A percentile compares a stretch with the other conserved stretches of the same genome.
phyloP scores from a whole-genome alignment of 2,888 invertebrate genomes.

The Chouioia cunea region DNA sequence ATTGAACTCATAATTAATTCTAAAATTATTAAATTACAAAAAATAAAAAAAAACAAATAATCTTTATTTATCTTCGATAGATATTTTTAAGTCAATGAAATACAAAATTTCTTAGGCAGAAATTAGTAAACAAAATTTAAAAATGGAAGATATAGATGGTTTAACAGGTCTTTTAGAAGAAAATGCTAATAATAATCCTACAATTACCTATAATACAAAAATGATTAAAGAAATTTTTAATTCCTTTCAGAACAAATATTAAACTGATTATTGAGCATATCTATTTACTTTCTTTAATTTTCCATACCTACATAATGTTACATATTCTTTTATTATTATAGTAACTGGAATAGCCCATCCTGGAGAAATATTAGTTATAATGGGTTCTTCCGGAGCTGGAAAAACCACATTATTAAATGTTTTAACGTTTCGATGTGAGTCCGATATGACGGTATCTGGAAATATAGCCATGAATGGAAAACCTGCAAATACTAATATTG shows the following conservation, averaged over 20 bases:
- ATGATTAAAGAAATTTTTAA: not conserved
- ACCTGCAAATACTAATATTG: slow-evolving; percentile 78
- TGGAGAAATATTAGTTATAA: slow-evolving; percentile 87
- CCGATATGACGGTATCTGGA: slow-evolving; percentile 76
- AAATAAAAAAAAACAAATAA: no score
- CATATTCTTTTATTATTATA: slow-evolving; percentile 66
- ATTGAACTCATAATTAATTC: no score
- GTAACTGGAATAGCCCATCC: slow-evolving; percentile 88
- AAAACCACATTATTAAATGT: slow-evolving; percentile 95
- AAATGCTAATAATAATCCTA: slow-evolving; percentile 9
- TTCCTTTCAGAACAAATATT: no score
- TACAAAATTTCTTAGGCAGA: no score
- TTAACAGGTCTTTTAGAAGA: slow-evolving; percentile 10
- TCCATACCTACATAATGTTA: no score
- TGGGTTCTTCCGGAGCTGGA: slow-evolving; percentile 93
- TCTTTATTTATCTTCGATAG: no score
- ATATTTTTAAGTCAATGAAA: no score
- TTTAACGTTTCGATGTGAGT: slow-evolving; percentile 83
- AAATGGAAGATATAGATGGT: no score
- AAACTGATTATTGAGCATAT: no score
- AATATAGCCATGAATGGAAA: slow-evolving; percentile 80
- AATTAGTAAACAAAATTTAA: no score
- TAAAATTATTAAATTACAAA: no score
- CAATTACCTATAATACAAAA: not conserved
- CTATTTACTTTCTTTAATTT: no score